These are phyloP conservation scores for Urocyon cinereoargenteus DNA, from an alignment of 2,797 vertebrate species.

Conservation along the genomic window DNA sequence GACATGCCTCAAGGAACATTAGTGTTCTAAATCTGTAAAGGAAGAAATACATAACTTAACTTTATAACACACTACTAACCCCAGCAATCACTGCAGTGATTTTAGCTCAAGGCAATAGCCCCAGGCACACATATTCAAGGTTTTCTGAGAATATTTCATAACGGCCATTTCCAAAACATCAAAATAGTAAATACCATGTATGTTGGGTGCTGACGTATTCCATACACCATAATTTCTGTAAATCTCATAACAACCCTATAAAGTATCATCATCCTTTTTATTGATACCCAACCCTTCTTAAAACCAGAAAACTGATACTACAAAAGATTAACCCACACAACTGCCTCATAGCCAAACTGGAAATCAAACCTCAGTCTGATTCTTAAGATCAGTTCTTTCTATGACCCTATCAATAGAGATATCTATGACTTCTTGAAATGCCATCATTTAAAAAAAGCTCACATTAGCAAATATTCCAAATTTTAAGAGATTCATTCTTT, in stretches of 20 bases:
- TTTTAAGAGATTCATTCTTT: constrained; percentile 5
- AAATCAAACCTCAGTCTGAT: not conserved
- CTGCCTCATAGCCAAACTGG: not conserved
- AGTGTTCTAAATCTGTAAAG: not conserved
- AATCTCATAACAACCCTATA: not conserved
- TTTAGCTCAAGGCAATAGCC: not conserved
- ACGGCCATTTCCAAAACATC: not conserved
- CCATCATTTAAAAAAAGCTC: not conserved
- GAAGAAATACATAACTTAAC: not conserved
- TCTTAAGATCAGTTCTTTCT: not conserved
- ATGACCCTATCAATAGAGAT: not conserved
- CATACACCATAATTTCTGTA: not conserved
- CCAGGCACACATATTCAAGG: not conserved
- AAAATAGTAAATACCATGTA: not conserved
- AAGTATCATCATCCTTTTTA: not conserved
- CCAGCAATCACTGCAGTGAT: not conserved
- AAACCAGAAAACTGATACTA: not conserved
- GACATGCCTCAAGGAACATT: not conserved
- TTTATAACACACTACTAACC: not conserved
- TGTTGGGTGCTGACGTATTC: not conserved
- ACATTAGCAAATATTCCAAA: not conserved
- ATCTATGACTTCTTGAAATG: not conserved
- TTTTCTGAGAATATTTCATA: not conserved
- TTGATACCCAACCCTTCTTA: not conserved
- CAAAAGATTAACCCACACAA: not conserved